Conservation (phyloP, 2,888 invertebrate genomes). For the Pachycephus smyrnensis region DNA sequence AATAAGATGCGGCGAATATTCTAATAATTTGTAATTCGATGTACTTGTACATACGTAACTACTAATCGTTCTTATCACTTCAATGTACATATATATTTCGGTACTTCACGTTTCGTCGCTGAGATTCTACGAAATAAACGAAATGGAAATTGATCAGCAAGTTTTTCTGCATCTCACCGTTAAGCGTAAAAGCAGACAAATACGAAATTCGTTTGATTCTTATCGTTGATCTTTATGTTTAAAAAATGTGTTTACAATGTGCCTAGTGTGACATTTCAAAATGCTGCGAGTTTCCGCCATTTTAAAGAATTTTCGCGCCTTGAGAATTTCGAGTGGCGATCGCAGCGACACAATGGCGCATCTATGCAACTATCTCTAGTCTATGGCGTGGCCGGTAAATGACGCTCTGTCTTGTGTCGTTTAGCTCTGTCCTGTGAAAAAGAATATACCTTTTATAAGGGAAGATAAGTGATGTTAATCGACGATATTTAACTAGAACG, state of each 20-base stretch:
- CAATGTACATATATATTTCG: conserved; percentile 61
- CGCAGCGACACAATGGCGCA: neutral
- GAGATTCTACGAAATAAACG: conserved; percentile 56
- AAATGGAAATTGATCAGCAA: neutral
- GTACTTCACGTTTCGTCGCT: conserved; percentile 60
- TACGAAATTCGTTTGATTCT: neutral
- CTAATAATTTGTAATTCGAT: conserved; percentile 57
- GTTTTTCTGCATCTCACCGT: neutral
- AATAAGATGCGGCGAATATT: conserved; percentile 4
- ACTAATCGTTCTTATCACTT: conserved; percentile 57
- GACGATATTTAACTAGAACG: neutral
- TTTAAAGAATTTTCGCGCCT: neutral
- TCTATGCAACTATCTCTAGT: neutral
- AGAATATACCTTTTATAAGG: neutral
- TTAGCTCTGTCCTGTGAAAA: neutral
- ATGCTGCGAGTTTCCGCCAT: neutral
- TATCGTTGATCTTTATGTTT: no score
- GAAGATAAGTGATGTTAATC: neutral
- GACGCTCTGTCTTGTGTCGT: neutral
- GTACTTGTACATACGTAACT: conserved; percentile 62
- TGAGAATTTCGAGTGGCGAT: neutral
- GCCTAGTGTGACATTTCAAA: neutral
- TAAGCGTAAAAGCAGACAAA: neutral
- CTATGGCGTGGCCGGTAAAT: neutral
- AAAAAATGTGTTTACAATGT: neutral